Evolutionary conservation across 2,113 vertebrate species (phyloP).

Genomic region (Ptilonorhynchus violaceus): DNA sequence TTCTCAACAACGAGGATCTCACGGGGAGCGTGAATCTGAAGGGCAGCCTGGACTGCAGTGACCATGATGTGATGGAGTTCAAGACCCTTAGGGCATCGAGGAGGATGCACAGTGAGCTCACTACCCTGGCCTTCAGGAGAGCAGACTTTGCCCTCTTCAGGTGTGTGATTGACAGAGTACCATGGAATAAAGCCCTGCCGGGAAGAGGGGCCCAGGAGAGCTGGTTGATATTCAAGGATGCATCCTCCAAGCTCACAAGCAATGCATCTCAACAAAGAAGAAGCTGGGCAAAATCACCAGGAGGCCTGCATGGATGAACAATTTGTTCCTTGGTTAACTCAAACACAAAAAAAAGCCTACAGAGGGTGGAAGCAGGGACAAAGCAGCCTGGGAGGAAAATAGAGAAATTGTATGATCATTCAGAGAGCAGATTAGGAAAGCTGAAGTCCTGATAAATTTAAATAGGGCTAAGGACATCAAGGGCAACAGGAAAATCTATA

Average conservation of each 20-base stretch:
- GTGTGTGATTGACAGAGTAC: not conserved
- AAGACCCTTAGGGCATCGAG: not conserved
- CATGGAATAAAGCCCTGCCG: not conserved
- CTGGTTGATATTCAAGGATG: not conserved
- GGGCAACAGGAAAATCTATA: not conserved
- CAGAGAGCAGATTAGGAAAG: not conserved
- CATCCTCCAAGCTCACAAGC: not conserved
- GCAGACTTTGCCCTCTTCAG: not conserved
- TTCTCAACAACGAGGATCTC: not conserved
- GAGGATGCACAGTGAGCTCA: not conserved
- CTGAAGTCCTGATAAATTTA: not conserved
- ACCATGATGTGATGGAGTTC: not conserved
- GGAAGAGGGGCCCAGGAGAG: not conserved
- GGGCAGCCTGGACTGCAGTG: not conserved
- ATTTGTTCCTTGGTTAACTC: not conserved
- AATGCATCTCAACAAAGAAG: not conserved
- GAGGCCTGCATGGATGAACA: not conserved
- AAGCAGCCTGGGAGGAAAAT: not conserved
- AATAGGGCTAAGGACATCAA: not conserved
- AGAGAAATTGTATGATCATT: not conserved
- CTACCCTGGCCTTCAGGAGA: not conserved
- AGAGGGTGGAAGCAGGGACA: not conserved
- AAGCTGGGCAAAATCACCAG: accelerated
- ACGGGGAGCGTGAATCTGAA: not conserved
- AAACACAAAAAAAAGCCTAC: not conserved